These are phyloP conservation scores for Hirtodrosophila trivittata DNA, from an alignment of 2,888 invertebrate species.

Conservation along the genomic window DNA sequence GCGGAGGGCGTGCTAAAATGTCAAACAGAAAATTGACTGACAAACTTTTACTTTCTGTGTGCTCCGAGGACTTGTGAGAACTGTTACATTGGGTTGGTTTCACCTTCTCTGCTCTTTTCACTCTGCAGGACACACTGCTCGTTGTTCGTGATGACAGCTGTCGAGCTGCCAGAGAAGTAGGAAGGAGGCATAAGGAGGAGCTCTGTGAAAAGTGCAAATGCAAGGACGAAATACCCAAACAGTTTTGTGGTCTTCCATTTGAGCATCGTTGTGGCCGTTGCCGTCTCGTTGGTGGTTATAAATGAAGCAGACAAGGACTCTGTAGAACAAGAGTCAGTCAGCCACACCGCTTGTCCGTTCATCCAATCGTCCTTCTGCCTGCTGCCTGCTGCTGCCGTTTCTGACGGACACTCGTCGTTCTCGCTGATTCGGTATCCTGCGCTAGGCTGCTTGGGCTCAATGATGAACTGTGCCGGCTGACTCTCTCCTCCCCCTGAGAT, in stretches of 20 bases:
- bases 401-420: conserved; percentile 51
- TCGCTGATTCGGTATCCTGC: conserved; percentile 56
- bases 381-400: conserved; percentile 13
- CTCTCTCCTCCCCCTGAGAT: not conserved
- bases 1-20: conserved; percentile 59
- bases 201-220: conserved; percentile 56
- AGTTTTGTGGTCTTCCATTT: conserved; percentile 75
- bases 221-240: conserved; percentile 66
- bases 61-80: conserved; percentile 43
- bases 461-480: conserved; percentile 65
- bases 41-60: conserved; percentile 68
- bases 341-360: conserved; percentile 1
- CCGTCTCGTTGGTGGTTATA: conserved; percentile 64
- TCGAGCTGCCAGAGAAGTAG: conserved; percentile 24
- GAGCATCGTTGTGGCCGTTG: conserved; percentile 54
- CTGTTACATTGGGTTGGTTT: conserved; percentile 58
- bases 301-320: conserved; percentile 49
- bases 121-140: conserved; percentile 16
- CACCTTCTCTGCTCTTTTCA: conserved; percentile 14
- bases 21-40: conserved; percentile 71
- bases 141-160: conserved; percentile 69
- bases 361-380: not conserved
- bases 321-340: conserved; percentile 17
- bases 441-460: conserved; percentile 59
- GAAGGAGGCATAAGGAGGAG: conserved; percentile 11